Evolutionary conservation across 2,888 invertebrate genomes (phyloP).

Genomic region (Thera britannica): DNA sequence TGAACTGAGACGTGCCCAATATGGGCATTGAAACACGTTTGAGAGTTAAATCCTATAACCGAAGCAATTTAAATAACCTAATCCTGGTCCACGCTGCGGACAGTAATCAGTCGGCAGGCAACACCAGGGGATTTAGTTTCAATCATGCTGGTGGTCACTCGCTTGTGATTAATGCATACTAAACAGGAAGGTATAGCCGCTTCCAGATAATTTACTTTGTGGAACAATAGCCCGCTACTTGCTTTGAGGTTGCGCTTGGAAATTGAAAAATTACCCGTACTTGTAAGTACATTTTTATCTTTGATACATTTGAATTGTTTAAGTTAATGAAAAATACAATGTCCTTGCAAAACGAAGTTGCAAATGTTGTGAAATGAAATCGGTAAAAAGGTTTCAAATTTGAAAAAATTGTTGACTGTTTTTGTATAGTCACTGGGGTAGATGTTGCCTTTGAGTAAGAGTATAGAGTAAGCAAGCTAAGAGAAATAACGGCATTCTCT

Average conservation of each 20-base stretch:
- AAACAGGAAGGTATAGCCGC: slow-evolving; percentile 68
- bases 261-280: slow-evolving; percentile 13
- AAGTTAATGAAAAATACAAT: too few relatives aligned
- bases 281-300: too few relatives aligned
- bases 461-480: too few relatives aligned
- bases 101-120: slow-evolving; percentile 74
- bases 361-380: too few relatives aligned
- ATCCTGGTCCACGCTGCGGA: slow-evolving; percentile 58
- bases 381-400: too few relatives aligned
- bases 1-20: background rate
- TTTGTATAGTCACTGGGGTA: too few relatives aligned
- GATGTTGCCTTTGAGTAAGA: too few relatives aligned
- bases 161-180: slow-evolving; percentile 82
- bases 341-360: background rate
- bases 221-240: slow-evolving; percentile 33
- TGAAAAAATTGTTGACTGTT: too few relatives aligned
- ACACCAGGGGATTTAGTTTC: slow-evolving; percentile 79
- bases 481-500: too few relatives aligned
- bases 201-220: slow-evolving; percentile 58
- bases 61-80: slow-evolving; percentile 72
- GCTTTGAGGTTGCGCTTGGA: slow-evolving; percentile 16
- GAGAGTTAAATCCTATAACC: slow-evolving; percentile 48
- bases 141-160: slow-evolving; percentile 72
- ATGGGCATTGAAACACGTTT: slow-evolving; percentile 15
- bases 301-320: too few relatives aligned